A percentile compares a stretch with the other conserved stretches of the same genome.
Conservation (phyloP, 64 coral and sea anemone genomes). For the Montipora capricornis region DNA sequence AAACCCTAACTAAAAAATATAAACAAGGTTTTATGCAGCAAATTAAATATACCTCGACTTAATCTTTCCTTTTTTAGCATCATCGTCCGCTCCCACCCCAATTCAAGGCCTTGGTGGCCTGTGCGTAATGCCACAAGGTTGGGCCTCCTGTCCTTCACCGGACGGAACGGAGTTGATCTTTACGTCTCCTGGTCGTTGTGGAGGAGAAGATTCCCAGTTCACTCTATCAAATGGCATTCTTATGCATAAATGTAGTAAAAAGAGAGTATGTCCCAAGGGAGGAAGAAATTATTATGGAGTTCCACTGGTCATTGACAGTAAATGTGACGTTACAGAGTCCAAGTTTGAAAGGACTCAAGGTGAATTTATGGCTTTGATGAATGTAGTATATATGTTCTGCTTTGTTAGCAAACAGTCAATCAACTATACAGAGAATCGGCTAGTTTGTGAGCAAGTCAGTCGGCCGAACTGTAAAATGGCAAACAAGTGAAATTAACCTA, state of each 20-base stretch:
- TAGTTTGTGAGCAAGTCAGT: background rate
- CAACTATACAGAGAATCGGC: background rate
- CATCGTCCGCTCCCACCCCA: background rate
- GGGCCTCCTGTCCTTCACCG: background rate
- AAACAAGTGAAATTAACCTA: background rate
- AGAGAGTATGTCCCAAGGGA: constrained; percentile 42
- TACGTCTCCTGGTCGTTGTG: background rate
- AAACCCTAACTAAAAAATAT: too few relatives aligned
- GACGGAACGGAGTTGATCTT: constrained; percentile 30
- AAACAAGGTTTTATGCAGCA: too few relatives aligned
- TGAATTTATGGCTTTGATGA: background rate
- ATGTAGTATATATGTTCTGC: background rate
- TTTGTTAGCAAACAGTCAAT: background rate
- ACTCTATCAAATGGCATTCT: constrained; percentile 14
- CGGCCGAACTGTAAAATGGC: background rate
- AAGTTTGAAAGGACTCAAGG: constrained; percentile 35
- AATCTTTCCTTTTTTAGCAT: background rate
- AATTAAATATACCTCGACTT: background rate
- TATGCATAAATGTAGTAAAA: constrained; percentile 30
- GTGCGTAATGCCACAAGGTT: constrained; percentile 23
- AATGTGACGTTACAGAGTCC: background rate
- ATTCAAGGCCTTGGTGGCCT: constrained; percentile 21
- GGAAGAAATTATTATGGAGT: background rate
- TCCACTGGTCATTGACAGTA: constrained; percentile 28
- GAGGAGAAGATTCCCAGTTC: constrained; percentile 1